phyloP scores from a whole-genome alignment of 1,140 invertebrate species.

The Drosophila ohnishii region DNA sequence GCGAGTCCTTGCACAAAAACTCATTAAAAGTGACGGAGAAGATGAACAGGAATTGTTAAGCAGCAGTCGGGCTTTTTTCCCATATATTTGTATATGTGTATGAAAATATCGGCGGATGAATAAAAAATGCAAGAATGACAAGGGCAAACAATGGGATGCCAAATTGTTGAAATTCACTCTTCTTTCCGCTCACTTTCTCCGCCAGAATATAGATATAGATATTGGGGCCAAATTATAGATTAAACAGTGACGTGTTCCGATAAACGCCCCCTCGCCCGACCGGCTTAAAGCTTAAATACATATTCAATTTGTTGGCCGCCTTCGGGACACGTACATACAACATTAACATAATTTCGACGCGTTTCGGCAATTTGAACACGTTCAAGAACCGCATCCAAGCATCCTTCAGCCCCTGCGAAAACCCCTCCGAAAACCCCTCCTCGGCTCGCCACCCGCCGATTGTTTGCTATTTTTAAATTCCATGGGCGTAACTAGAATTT shows the following conservation, averaged over 20 bases:
- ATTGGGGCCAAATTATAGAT: conserved; percentile 42
- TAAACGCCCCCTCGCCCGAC: conserved; percentile 1
- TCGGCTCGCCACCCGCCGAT: conserved; percentile 1
- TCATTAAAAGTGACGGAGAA: conserved; percentile 64
- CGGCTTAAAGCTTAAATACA: conserved; percentile 50
- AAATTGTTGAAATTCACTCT: conserved; percentile 24
- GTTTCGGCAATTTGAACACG: conserved; percentile 73
- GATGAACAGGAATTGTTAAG: conserved; percentile 26
- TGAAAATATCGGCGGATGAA: conserved; percentile 16
- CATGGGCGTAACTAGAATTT: conserved; percentile 66
- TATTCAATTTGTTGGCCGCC: conserved; percentile 66
- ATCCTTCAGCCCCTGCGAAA: conserved; percentile 11
- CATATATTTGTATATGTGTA: not conserved
- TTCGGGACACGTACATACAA: conserved; percentile 55
- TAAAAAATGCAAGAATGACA: conserved; percentile 31
- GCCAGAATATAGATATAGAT: conserved; percentile 26
- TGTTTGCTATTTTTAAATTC: conserved; percentile 66
- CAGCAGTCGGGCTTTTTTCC: conserved; percentile 1
- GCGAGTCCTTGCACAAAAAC: conserved; percentile 51
- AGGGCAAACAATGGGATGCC: conserved; percentile 32
- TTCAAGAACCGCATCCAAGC: conserved; percentile 57
- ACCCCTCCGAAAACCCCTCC: not conserved
- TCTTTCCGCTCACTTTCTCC: conserved; percentile 1
- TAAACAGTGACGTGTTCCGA: conserved; percentile 33
- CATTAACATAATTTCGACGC: conserved; percentile 70